Evolutionary conservation across 2,888 invertebrate species (phyloP), one percentile per base, ranked within the genome.

Genomic region (Polyommatus iphigenia): DNA sequence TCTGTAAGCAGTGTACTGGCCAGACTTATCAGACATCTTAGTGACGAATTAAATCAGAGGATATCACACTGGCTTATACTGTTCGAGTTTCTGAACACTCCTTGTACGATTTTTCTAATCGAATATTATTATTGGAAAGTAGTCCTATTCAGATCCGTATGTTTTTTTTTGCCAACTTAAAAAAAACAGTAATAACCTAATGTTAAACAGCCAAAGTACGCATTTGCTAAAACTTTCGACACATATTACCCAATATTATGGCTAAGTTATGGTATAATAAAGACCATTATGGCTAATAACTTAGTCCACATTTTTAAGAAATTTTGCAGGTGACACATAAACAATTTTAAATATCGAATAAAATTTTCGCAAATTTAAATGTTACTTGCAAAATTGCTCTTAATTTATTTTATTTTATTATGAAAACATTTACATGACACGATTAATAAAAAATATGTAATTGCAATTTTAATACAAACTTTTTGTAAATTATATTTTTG

Each of bases 331-430:
- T 67, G 67, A 7, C 67, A 32, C 15, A 29, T 29, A 1, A 62
- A 20, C 57, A n/a, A 57, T 6, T 62, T 20, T 13, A 13, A 62
- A 62, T 20, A 24, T 67, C 67, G 15, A 67, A 67, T 29, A 67
- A 67, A 67, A 67, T 15, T 67, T 67, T 67, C 29, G 67, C 67
- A 24, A 29, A 67, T 67, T 29, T 15, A 67, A 67, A 29, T 18
- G 67, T 20, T 6, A 29, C 29, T 67, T 29, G 67, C 15, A 24
- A 67, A 67, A 29, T 32, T 67, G 29, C 18, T 29, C 32, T 32
- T 15, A 67, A 29, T 67, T 67, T 29, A 67, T 32, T 67, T 67
- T 29, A 67, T 32, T 67, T 67, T 29, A 7, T 6, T 29, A 67
- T 18, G 32, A 29, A 67, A 67, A 67, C 15, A 67, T 32, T 29